Percentiles rank a stretch among this genome's conserved stretches.
Evolutionary conservation across 1,140 invertebrate genomes (phyloP).

Genomic region (Sweltsa coloradensis): DNA sequence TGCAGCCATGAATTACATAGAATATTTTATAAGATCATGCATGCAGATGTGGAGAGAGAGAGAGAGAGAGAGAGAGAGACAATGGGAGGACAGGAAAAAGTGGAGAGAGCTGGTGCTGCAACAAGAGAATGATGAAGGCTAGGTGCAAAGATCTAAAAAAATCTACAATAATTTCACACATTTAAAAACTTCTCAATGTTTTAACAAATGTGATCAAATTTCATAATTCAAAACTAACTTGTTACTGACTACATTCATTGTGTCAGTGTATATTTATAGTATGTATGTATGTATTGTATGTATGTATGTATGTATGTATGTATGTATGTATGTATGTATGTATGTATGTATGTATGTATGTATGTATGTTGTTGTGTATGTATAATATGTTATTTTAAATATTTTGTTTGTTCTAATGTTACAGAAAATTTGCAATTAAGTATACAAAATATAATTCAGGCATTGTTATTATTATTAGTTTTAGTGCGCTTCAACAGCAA

Average conservation of each 20-base stretch:
- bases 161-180: neutral
- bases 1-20: too few species aligned
- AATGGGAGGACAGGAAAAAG: too few species aligned
- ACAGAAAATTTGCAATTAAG: neutral
- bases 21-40: too few species aligned
- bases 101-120: too few species aligned
- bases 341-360: neutral
- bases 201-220: neutral
- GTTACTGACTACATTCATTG: neutral
- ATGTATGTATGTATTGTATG: neutral
- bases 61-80: too few species aligned
- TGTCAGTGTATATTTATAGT: neutral
- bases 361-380: too few species aligned
- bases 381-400: neutral
- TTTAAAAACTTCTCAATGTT: neutral
- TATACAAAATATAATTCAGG: neutral
- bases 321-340: neutral
- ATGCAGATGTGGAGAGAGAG: too few species aligned
- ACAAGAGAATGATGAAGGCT: too few species aligned
- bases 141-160: neutral
- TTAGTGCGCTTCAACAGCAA: too few species aligned
- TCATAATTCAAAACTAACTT: neutral
- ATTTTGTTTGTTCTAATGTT: neutral
- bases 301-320: neutral
- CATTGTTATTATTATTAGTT: too few species aligned